Conservation (phyloP, 2,888 invertebrate genomes). For the Corbicula japonica region DNA sequence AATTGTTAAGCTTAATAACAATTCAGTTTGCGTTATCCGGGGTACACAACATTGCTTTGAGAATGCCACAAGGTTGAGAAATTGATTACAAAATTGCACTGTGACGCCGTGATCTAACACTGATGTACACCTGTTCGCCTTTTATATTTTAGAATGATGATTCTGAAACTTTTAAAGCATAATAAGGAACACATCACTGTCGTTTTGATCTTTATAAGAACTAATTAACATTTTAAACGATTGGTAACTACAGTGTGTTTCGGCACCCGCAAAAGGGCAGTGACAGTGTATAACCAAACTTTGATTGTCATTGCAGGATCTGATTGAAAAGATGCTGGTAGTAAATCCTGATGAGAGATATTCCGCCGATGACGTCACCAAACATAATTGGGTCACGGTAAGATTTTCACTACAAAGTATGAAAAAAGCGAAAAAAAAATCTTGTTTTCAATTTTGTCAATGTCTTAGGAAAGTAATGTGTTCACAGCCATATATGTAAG, state of each 20-base stretch:
- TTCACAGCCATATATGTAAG: not conserved
- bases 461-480: not conserved
- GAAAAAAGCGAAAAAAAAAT: not conserved
- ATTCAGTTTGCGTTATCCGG: not conserved
- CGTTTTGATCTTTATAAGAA: not conserved
- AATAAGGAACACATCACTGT: not conserved
- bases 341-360: conserved; percentile 95
- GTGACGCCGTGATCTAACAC: not conserved
- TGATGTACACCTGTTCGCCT: not conserved
- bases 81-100: not conserved
- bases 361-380: conserved; percentile 86
- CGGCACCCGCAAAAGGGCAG: not conserved
- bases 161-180: not conserved
- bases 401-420: conserved; percentile 55
- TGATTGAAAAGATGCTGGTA: conserved; percentile 96
- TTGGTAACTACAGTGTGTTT: not conserved
- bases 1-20: no score
- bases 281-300: not conserved
- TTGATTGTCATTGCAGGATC: conserved; percentile 81
- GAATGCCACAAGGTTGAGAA: not conserved
- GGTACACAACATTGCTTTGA: not conserved
- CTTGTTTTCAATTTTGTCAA: not conserved
- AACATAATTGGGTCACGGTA: conserved; percentile 84
- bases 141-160: not conserved
- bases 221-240: not conserved